Percentiles rank a stretch among this genome's conserved stretches.
phyloP scores from a whole-genome alignment of 2,888 invertebrate species.

The Drosophila cognata region DNA sequence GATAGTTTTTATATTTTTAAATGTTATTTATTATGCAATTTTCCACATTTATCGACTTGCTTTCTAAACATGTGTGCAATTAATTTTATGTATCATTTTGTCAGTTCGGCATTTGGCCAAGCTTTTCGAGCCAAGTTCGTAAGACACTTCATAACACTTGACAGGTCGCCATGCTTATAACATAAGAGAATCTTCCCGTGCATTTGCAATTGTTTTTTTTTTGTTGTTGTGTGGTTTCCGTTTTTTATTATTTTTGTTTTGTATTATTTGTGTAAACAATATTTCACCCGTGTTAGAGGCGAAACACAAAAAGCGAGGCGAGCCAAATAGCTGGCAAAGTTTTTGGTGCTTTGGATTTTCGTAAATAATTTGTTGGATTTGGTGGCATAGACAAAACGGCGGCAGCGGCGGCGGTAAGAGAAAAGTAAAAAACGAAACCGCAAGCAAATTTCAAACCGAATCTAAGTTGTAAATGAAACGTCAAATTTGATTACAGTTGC shows the following conservation, averaged over 20 bases:
- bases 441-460: constrained; percentile 38
- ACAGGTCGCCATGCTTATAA: constrained; percentile 28
- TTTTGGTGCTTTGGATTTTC: constrained; percentile 35
- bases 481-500: constrained; percentile 66
- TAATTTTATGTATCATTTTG: constrained; percentile 66
- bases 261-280: constrained; percentile 45
- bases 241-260: background rate
- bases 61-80: constrained; percentile 52
- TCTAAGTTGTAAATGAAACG: constrained; percentile 65
- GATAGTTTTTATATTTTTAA: background rate
- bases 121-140: constrained; percentile 50
- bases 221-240: constrained; percentile 2
- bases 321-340: constrained; percentile 50
- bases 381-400: constrained; percentile 72
- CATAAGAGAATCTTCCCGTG: constrained; percentile 29
- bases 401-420: constrained; percentile 34
- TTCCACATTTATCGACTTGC: constrained; percentile 27
- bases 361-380: constrained; percentile 27
- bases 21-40: background rate
- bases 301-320: background rate
- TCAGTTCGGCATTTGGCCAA: constrained; percentile 64
- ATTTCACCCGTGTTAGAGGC: constrained; percentile 36
- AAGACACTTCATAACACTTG: constrained; percentile 59
- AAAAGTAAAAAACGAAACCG: constrained; percentile 5
- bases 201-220: constrained; percentile 17